These are phyloP conservation scores for Hemibagrus wyckioides DNA, from an alignment of 2,113 vertebrate species.

Conservation along the genomic window DNA sequence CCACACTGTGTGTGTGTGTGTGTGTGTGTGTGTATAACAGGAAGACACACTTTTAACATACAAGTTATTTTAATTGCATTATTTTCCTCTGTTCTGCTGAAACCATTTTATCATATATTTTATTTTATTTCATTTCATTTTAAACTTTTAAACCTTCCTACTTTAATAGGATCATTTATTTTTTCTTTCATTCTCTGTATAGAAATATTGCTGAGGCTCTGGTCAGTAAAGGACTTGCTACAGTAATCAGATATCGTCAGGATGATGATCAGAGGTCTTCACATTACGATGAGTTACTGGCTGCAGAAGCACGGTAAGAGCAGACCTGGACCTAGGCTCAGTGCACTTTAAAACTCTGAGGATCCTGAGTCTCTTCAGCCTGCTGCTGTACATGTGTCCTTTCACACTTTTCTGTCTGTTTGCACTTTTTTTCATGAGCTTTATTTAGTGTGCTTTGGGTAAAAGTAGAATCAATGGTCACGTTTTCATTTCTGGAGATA, in stretches of 20 bases:
- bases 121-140: background rate
- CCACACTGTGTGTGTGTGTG: background rate
- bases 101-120: background rate
- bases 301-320: slow-evolving; percentile 89
- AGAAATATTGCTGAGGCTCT: slow-evolving; percentile 97
- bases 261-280: slow-evolving; percentile 96
- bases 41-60: background rate
- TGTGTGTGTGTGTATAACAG: background rate
- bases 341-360: background rate
- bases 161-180: background rate
- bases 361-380: background rate
- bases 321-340: background rate
- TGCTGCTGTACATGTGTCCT: background rate
- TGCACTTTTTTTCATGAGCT: background rate
- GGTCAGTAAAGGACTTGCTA: slow-evolving; percentile 94
- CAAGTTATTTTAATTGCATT: background rate
- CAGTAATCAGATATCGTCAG: slow-evolving; percentile 92
- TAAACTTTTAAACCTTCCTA: background rate
- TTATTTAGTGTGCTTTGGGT: background rate
- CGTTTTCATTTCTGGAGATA: background rate
- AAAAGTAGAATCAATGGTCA: background rate
- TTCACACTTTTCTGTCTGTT: too few relatives aligned
- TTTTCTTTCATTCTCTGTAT: slow-evolving; percentile 39
- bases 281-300: slow-evolving; percentile 93
- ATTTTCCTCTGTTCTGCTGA: background rate